Base-by-base conservation (phyloP, 2,113 vertebrate species). In the Takifugu flavidus region DNA sequence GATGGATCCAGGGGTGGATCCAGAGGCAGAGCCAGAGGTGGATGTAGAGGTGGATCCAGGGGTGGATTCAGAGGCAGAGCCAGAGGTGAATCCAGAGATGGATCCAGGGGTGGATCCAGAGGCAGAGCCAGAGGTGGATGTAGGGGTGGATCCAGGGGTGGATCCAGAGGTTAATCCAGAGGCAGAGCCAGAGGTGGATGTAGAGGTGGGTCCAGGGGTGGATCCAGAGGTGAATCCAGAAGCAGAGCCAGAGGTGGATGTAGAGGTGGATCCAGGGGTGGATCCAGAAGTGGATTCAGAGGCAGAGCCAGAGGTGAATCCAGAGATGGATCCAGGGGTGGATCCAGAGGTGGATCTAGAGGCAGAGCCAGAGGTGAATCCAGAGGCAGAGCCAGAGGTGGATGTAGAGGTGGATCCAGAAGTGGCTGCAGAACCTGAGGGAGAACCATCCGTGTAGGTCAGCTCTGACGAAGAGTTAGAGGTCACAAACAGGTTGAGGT, bases 61-160 rank as follows among this genome's bases (percentile, higher is more conserved):
- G 1, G 13, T 13, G 45, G 45, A 46, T 13, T 4, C n/a, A n/a
- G 15, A 3, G 13, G 45, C 5, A 13, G 45, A 3, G 3, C 4
- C 45, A n/a, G 15, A 2, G 45, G 45, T 47, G 45, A 13, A 45
- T 8, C 5, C 44, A 45, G 44, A 10, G 11, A 4, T 12, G 44
- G n/a, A n/a, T 14, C 13, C 45, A 14, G 45, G 6, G 45, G 45
- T 2, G 44, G 4, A 45, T n/a, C n/a, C n/a, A n/a, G n/a, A n/a
- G n/a, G 44, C 14, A 31, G 29, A 6, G 29, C 3, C 11, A 3
- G 5, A 6, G 55, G 26, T 67, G 26, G 74, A 56, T 49, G 4
- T 7, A 13, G 0, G 53, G 4, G 0, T 11, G 0, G 0, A 66
- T 39, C 27, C 14, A 12, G 61, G 47, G 0, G 63, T 47, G 0